phyloP scores from a whole-genome alignment of 92 coral and sea anemone species.

The Bergia puertoricense region DNA sequence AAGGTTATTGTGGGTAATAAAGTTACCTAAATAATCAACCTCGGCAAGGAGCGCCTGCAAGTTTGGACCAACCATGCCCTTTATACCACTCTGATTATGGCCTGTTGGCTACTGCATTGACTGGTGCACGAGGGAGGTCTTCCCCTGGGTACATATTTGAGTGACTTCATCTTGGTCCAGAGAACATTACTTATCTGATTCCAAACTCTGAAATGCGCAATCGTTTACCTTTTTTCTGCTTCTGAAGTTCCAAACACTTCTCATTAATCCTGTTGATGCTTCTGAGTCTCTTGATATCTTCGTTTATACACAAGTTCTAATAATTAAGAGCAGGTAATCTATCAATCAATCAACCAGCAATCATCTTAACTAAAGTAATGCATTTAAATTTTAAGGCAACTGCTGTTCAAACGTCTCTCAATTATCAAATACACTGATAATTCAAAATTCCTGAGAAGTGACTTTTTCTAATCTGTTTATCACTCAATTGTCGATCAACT shows the following conservation, averaged over 20 bases:
- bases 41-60: too few relatives aligned
- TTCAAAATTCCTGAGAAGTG: too few relatives aligned
- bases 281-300: conserved; percentile 81
- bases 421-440: background rate
- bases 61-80: too few relatives aligned
- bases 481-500: background rate
- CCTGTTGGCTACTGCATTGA: too few relatives aligned
- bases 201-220: background rate
- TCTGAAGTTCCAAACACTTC: conserved; percentile 92
- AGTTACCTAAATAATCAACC: too few relatives aligned
- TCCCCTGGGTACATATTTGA: too few relatives aligned
- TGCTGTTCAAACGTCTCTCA: background rate
- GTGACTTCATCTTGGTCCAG: too few relatives aligned
- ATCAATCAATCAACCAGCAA: background rate
- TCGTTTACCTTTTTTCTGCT: conserved; percentile 61
- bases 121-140: too few relatives aligned
- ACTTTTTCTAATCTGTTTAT: too few relatives aligned
- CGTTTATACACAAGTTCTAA: conserved; percentile 89
- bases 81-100: too few relatives aligned
- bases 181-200: too few relatives aligned
- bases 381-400: background rate
- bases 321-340: background rate
- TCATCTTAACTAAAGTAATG: background rate
- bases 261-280: conserved; percentile 89
- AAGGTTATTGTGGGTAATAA: too few relatives aligned